Conservation (phyloP, 2,888 invertebrate genomes). For the Cordilura impudica region DNA sequence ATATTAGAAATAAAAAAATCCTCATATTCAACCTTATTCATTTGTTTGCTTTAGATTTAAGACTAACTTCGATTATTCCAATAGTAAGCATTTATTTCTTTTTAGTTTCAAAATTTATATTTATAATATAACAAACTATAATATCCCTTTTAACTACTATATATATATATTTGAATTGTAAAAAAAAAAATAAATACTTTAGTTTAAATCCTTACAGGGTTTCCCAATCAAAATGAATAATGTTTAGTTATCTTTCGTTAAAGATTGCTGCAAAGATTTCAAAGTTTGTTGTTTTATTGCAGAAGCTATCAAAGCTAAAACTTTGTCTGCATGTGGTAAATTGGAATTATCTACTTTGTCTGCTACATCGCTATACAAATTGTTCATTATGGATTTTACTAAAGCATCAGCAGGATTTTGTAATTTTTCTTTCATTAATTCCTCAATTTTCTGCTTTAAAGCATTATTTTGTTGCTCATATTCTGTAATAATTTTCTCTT, state of each 20-base stretch:
- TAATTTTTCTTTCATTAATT: background rate
- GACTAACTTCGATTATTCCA: no score
- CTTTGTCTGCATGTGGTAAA: constrained; percentile 60
- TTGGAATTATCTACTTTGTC: constrained; percentile 61
- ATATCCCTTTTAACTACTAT: no score
- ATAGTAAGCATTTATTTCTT: no score
- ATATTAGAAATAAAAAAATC: no score
- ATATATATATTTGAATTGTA: background rate
- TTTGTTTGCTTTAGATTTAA: no score
- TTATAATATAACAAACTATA: background rate
- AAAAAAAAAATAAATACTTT: constrained; percentile 9
- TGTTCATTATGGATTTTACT: constrained; percentile 71
- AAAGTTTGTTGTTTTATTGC: constrained; percentile 69
- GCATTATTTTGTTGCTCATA: constrained; percentile 31
- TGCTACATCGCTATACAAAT: constrained; percentile 67
- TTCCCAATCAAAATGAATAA: background rate
- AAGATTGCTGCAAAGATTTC: constrained; percentile 63
- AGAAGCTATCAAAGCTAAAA: constrained; percentile 67
- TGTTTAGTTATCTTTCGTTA: background rate
- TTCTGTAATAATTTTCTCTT: background rate
- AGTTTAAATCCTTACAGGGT: background rate
- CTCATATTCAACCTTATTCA: no score
- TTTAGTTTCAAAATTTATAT: no score
- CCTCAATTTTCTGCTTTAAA: constrained; percentile 16
- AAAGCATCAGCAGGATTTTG: constrained; percentile 19